Evolutionary conservation across 2,888 invertebrate species (phyloP), one percentile per base, ranked within the genome.

Genomic region (Drosophila prolongata): DNA sequence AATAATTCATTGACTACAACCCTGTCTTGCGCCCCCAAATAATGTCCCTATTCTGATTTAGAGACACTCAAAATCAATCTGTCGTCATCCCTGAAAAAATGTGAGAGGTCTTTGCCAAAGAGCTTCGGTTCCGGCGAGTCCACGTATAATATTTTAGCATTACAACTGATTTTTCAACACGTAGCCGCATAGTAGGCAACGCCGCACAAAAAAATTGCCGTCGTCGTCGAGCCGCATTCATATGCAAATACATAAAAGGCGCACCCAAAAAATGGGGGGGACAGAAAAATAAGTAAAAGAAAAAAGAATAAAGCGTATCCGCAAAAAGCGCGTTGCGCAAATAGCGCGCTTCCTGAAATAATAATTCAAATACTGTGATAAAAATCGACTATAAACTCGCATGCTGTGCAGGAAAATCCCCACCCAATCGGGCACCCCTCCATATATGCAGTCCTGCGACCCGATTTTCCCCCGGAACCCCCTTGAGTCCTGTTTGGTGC

Each of bases 341-440:
- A 90, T 90, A 90, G 90, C 90, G 89, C 82, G 87, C 90, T 90
- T 90, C 90, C 90, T 90, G 90, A 90, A 90, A 90, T 90, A 90
- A 90, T 90, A 90, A 90, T 90, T 90, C 90, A 90, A 89, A 87
- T 87, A 74, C 86, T 78, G 77, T 88, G 89, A 90, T 89, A 90
- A 90, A 90, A 90, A 89, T 89, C 89, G 84, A 79, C 78, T 77
- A 78, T 78, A 89, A 85, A 76, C 81, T 77, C 85, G 67, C 85
- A 84, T 79, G 81, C 85, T 88, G 86, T 79, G 79, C 69, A 57
- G 38, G 40, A 56, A 59, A 35, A 59, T 55, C 56, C 40, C 65
- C 76, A 57, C 70, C 66, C 76, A 60, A 56, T 49, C 68, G 68
- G 14, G 8, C 56, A 13, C 62, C 49, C 74, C 11, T 34, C 44